phyloP scores from a whole-genome alignment of 2,888 invertebrate species.

The Chrysotoxum bicinctum region DNA sequence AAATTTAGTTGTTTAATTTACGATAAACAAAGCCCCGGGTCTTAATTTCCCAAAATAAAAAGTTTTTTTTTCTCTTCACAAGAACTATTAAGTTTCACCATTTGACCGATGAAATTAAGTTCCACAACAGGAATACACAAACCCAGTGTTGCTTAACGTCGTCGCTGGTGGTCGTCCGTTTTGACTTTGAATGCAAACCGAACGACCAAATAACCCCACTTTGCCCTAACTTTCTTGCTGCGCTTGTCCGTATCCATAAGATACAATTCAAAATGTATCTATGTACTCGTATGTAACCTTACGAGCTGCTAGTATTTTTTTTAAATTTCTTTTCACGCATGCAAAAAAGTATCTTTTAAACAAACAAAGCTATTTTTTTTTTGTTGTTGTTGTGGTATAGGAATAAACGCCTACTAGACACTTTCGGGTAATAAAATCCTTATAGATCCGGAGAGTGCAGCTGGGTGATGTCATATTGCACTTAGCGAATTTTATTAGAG shows the following conservation, averaged over 20 bases:
- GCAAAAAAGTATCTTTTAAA: conserved; percentile 23
- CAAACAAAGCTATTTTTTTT: conserved; percentile 7
- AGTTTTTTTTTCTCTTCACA: too few species aligned
- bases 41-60: too few species aligned
- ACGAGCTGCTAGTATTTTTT: neutral
- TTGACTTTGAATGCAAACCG: too few species aligned
- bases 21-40: too few species aligned
- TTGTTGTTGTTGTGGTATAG: neutral
- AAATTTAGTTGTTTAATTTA: too few species aligned
- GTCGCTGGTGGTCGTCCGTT: too few species aligned
- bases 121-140: too few species aligned
- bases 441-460: conserved; percentile 53
- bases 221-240: neutral
- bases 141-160: too few species aligned
- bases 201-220: neutral
- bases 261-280: conserved; percentile 32
- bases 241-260: conserved; percentile 12
- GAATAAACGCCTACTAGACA: conserved; percentile 49
- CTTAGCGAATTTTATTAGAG: conserved; percentile 40
- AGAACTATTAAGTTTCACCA: too few species aligned
- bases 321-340: neutral
- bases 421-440: conserved; percentile 61
- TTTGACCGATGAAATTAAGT: too few species aligned
- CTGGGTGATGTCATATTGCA: conserved; percentile 57
- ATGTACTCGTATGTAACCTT: neutral